Evolutionary conservation across 2,888 invertebrate genomes (phyloP).

Genomic region (Synergus gifuensis): DNA sequence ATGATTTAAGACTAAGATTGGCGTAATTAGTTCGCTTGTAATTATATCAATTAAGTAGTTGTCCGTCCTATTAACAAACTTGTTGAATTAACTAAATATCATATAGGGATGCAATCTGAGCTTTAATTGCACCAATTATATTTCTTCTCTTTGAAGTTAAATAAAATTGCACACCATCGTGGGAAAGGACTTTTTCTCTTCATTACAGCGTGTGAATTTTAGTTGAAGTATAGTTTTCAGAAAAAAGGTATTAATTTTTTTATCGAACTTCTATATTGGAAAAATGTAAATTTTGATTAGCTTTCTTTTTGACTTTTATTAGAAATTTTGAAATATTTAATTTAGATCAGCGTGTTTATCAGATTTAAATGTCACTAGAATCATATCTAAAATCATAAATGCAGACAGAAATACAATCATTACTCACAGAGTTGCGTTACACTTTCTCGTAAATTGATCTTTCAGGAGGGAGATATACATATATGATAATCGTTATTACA

Average conservation of each 20-base stretch:
- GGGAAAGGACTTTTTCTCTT: conserved; percentile 34
- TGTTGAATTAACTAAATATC: conserved; percentile 30
- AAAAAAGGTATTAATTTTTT: background rate
- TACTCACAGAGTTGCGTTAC: conserved; percentile 8
- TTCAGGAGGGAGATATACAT: conserved; percentile 12
- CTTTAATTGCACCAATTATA: conserved; percentile 39
- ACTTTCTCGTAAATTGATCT: conserved; percentile 33
- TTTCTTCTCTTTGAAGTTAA: conserved; percentile 13
- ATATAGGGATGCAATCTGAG: conserved; percentile 28
- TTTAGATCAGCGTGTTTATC: background rate
- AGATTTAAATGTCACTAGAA: background rate
- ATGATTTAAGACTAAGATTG: background rate
- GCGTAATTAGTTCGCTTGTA: background rate
- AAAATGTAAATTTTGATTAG: too few species aligned
- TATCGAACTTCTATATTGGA: background rate
- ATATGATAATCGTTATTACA: conserved; percentile 23
- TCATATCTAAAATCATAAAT: background rate
- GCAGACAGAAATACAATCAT: background rate
- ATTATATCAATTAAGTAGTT: conserved; percentile 21
- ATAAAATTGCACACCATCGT: conserved; percentile 28
- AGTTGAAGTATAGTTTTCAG: background rate
- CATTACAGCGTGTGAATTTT: conserved; percentile 22
- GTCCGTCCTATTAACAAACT: conserved; percentile 23
- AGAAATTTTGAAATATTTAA: too few species aligned
- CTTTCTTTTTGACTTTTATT: too few species aligned